Conservation (phyloP, 1,140 invertebrate genomes). For the Euschistus heros region DNA sequence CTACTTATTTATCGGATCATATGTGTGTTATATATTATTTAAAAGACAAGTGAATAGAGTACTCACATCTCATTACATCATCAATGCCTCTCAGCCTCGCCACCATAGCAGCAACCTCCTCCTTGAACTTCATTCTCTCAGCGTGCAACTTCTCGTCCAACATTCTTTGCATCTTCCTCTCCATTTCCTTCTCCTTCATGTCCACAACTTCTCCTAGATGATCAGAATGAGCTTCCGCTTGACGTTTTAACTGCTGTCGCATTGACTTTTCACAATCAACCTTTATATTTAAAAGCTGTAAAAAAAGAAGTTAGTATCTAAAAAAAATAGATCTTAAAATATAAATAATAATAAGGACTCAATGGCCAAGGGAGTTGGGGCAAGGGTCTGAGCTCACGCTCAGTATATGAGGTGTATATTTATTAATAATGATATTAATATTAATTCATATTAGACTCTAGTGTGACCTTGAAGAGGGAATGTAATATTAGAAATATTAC, state of each 20-base stretch:
- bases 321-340: too few relatives aligned
- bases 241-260: conserved; percentile 61
- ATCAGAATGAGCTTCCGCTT: conserved; percentile 71
- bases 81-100: conserved; percentile 80
- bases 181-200: conserved; percentile 57
- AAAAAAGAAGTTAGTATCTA: conserved; percentile 26
- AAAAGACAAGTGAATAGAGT: conserved; percentile 5
- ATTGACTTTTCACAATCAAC: conserved; percentile 61
- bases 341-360: too few relatives aligned
- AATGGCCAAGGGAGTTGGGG: too few relatives aligned
- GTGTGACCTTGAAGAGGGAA: too few relatives aligned
- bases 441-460: too few relatives aligned
- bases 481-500: too few relatives aligned
- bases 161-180: conserved; percentile 48
- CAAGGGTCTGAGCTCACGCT: too few relatives aligned
- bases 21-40: too few relatives aligned
- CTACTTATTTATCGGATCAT: too few relatives aligned
- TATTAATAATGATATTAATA: too few relatives aligned
- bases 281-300: conserved; percentile 48
- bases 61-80: conserved; percentile 69
- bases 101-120: conserved; percentile 66
- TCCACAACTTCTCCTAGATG: conserved; percentile 64
- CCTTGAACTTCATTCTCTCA: conserved; percentile 59
- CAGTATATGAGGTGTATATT: too few relatives aligned
- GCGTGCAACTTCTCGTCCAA: conserved; percentile 58